Base-by-base conservation (phyloP, 2,797 vertebrate genomes). In the Pelobates cultripes region DNA sequence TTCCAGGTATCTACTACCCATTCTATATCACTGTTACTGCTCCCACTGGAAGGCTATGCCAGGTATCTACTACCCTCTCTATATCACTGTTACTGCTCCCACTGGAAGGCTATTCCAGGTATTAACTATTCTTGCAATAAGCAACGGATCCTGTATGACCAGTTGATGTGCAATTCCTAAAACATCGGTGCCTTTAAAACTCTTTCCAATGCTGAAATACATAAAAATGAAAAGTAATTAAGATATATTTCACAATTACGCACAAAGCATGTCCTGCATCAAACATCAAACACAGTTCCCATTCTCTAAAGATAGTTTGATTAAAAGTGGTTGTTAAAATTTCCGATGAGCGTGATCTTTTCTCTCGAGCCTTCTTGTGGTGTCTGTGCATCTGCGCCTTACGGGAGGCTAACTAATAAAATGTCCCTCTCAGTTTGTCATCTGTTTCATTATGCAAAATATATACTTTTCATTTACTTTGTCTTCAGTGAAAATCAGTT, bases 401-500 rank as follows among this genome's bases (percentile, higher is more conserved):
- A 90, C 86, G 72, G 92, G 92, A 90, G 90, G 85, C 89, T 92
- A 90, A 91, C 93, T 94, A 94, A 90, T 86, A 88, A 88, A 87
- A 86, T 85, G 70, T 85, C 86, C 90, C 86, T 87, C 92, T 86
- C 93, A 91, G 91, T 92, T 92, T 93, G 91, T 91, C 89, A 89
- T 92, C 91, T 92, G 53, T 89, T 90, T 94, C 91, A 93, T 93
- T 93, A 94, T 92, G 91, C 90, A 92, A 93, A 93, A 91, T 87
- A 90, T 83, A 88, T 88, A 91, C 81, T 86, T 92, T 93, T 91
- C 91, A 93, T 91, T 92, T 91, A 92, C 90, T 87, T 89, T 90
- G 79, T 91, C 75, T 86, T 87, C 86, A 87, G 87, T 71, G 84
- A 80, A 92, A 90, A 90, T 88, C 89, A 85, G 87, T 87, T 91